Percentiles rank a stretch among this genome's conserved stretches.
These are phyloP conservation scores for Sepiola atlantica DNA, from an alignment of 2,888 invertebrate genomes.

Conservation along the genomic window DNA sequence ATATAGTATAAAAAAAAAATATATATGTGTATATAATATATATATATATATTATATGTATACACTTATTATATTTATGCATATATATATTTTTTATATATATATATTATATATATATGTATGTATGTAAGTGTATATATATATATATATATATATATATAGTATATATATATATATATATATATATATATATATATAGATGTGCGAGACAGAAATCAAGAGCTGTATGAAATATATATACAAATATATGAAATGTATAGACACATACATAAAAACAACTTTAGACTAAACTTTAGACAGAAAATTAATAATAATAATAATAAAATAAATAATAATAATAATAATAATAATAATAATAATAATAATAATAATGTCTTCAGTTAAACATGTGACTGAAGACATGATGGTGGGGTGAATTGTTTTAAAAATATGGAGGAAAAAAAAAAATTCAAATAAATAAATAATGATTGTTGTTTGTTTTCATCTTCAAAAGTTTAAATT, in stretches of 20 bases:
- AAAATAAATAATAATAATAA: neutral
- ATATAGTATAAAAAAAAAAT: too few species aligned
- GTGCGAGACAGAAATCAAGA: neutral
- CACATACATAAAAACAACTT: neutral
- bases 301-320: neutral
- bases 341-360: conserved; percentile 3
- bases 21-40: too few species aligned
- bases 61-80: too few species aligned
- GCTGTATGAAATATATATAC: neutral
- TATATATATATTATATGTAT: too few species aligned
- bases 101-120: neutral
- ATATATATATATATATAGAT: neutral
- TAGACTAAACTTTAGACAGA: neutral
- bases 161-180: neutral
- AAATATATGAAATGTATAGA: conserved; percentile 9
- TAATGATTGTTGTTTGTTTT: neutral
- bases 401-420: neutral
- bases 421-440: neutral
- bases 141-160: neutral
- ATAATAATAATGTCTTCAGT: neutral
- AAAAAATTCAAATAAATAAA: neutral
- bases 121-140: neutral
- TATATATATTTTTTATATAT: too few species aligned
- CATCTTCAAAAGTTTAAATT: neutral
- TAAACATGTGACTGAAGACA: neutral